phyloP scores from a whole-genome alignment of 2,888 invertebrate species.

The Tholera decimalis region DNA sequence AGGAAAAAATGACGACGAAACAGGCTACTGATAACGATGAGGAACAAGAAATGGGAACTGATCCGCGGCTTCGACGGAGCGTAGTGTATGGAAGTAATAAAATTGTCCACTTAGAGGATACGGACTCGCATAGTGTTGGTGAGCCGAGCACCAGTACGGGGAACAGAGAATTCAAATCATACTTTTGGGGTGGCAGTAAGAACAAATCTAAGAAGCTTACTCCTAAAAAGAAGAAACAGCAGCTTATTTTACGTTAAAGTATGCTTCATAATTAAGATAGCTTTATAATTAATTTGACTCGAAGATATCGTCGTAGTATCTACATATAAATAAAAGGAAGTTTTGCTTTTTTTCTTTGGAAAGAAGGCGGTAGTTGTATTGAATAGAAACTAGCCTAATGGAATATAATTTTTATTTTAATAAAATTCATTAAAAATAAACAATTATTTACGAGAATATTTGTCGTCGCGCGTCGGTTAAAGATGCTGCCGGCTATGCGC shows the following conservation, averaged over 20 bases:
- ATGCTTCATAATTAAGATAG: background rate
- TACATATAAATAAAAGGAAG: background rate
- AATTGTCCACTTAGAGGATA: conserved; percentile 45
- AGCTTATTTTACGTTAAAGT: conserved; percentile 44
- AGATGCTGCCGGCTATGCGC: conserved; percentile 75
- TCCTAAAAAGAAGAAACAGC: conserved; percentile 68
- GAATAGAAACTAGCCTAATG: background rate
- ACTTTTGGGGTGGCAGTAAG: conserved; percentile 76
- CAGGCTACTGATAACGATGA: conserved; percentile 57
- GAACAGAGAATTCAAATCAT: conserved; percentile 70
- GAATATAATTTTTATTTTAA: conserved; percentile 10
- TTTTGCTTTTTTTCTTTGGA: background rate
- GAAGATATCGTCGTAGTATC: background rate
- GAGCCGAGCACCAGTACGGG: conserved; percentile 61
- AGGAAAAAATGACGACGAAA: conserved; percentile 73
- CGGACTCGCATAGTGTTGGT: conserved; percentile 58
- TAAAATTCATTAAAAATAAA: conserved; percentile 4
- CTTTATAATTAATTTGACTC: conserved; percentile 11
- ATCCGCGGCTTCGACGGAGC: conserved; percentile 40
- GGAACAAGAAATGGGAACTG: conserved; percentile 22
- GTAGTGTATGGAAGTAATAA: conserved; percentile 43
- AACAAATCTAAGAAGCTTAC: conserved; percentile 70
- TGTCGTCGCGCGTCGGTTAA: conserved; percentile 62
- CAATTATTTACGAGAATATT: conserved; percentile 43
- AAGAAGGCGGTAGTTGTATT: background rate